phyloP scores from a whole-genome alignment of 2,888 invertebrate species.

The Drosophila crucigera region DNA sequence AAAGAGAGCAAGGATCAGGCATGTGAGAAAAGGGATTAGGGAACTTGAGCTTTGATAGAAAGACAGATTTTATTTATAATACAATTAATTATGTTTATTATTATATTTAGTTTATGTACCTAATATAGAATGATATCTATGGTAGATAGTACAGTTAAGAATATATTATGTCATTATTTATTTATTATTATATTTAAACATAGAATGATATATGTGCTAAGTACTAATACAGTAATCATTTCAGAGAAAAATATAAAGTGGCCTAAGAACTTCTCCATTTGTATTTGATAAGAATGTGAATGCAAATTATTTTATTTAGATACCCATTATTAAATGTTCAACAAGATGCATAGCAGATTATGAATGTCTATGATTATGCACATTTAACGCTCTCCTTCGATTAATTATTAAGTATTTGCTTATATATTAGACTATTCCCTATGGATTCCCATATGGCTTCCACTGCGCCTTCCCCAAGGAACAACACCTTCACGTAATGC shows the following conservation, averaged over 20 bases:
- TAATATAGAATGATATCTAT: too few species aligned
- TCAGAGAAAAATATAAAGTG: not conserved
- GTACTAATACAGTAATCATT: not conserved
- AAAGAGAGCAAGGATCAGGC: not conserved
- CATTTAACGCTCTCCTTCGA: not conserved
- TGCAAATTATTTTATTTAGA: not conserved
- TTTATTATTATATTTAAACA: too few species aligned
- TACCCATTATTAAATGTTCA: not conserved
- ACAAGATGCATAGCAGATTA: not conserved
- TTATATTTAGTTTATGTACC: not conserved
- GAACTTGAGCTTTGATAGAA: not conserved
- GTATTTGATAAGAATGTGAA: too few species aligned
- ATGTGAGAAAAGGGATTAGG: not conserved
- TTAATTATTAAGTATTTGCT: not conserved
- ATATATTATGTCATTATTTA: too few species aligned
- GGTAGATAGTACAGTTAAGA: too few species aligned
- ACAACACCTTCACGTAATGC: slow-evolving; percentile 12
- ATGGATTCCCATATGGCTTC: not conserved
- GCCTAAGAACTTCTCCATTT: too few species aligned
- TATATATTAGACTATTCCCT: not conserved
- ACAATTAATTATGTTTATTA: not conserved
- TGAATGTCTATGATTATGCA: not conserved
- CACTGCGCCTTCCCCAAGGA: not conserved
- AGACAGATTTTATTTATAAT: not conserved
- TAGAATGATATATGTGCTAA: not conserved